Conservation (phyloP, 2,797 vertebrate species). For the Betta splendens region DNA sequence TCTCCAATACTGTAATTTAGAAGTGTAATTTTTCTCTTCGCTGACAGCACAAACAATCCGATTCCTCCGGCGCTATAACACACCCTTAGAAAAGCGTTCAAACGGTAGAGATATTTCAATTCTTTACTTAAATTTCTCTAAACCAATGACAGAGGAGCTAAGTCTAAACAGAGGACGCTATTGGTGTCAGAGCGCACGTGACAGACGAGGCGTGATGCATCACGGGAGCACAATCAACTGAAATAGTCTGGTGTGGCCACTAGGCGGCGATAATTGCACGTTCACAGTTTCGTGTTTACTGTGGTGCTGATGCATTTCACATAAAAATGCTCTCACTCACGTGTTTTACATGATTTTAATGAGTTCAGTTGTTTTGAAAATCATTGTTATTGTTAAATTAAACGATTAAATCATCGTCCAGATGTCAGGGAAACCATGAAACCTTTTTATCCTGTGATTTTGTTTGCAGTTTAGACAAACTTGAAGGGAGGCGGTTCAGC, state of each 20-base stretch:
- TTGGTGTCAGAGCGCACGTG: slow-evolving; percentile 6
- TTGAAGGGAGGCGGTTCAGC: too few relatives aligned
- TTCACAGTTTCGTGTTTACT: background rate
- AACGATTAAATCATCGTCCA: too few relatives aligned
- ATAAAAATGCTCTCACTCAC: background rate
- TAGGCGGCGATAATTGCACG: slow-evolving; percentile 33
- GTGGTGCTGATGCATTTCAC: too few relatives aligned
- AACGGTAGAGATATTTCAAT: slow-evolving; percentile 54
- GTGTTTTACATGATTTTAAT: background rate
- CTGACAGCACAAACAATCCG: accelerated
- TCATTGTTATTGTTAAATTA: too few relatives aligned
- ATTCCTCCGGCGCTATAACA: slow-evolving; percentile 30
- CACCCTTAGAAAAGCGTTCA: background rate
- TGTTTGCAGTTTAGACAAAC: too few relatives aligned
- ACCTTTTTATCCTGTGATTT: too few relatives aligned
- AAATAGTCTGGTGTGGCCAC: background rate
- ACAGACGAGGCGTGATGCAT: background rate
- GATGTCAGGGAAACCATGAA: too few relatives aligned
- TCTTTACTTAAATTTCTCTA: slow-evolving; percentile 57
- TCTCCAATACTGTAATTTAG: accelerated
- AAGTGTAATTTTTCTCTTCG: background rate
- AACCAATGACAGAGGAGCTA: slow-evolving; percentile 58
- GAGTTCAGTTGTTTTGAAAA: background rate
- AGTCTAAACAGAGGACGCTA: slow-evolving; percentile 7
- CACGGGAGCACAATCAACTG: background rate